phyloP scores from a whole-genome alignment of 2,113 vertebrate genomes.

The Chascanopsetta lugubris region DNA sequence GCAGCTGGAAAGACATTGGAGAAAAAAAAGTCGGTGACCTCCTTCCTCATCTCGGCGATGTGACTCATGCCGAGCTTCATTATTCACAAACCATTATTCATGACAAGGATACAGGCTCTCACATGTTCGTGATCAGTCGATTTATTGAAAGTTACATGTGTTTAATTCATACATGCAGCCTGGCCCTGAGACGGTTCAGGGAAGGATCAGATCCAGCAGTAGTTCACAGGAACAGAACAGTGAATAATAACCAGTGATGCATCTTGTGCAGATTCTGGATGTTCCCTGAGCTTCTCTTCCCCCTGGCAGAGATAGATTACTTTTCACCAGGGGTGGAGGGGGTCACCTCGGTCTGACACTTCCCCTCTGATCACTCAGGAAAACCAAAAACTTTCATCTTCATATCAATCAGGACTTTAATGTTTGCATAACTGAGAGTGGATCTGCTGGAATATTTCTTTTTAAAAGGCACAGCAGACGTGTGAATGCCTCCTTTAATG shows the following conservation, averaged over 20 bases:
- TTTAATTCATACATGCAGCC: not conserved
- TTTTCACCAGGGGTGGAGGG: not conserved
- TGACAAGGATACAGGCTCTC: constrained; percentile 24
- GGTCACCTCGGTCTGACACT: constrained; percentile 1
- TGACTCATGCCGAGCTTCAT: constrained; percentile 3
- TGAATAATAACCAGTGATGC: not conserved
- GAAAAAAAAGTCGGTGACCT: too few relatives aligned
- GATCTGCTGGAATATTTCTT: not conserved
- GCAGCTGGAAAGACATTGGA: too few relatives aligned
- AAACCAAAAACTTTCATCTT: constrained; percentile 10
- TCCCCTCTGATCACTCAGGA: not conserved
- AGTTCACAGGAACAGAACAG: not conserved
- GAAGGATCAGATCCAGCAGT: not conserved
- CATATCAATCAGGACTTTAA: constrained; percentile 8
- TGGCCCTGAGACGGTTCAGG: not conserved
- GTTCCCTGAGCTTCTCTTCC: constrained; percentile 16
- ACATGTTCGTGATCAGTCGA: not conserved
- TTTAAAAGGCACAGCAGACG: constrained; percentile 6
- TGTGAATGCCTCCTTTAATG: constrained; percentile 3
- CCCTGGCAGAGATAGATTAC: constrained; percentile 12
- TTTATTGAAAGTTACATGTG: constrained; percentile 45
- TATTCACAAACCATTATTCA: not conserved
- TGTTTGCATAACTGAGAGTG: not conserved
- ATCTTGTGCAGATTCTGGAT: not conserved
- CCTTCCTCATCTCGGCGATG: not conserved